Base-by-base conservation (phyloP, 2,888 invertebrate genomes). In the Limnephilus marmoratus region DNA sequence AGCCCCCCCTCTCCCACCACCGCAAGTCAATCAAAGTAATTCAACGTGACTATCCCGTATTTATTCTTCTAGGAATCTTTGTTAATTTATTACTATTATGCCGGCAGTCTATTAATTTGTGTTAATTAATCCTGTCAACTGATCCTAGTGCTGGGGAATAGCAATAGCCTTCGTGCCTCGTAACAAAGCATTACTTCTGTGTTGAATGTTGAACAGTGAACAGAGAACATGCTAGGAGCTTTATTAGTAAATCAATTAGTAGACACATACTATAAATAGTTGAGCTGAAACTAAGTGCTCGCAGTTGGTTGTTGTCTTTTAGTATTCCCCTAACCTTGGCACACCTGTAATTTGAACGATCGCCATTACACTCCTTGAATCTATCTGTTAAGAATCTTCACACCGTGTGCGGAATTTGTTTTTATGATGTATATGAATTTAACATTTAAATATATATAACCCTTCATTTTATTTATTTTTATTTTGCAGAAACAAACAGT, bases 241-340 rank as follows among this genome's bases (percentile, higher is more conserved):
- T 49, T 87, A 68, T 87, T 49, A 49, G 49, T 87, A 29, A 49
- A 87, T 31, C 87, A 87, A 87, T 87, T 87, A 87, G 87, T 87
- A 24, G 41, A 41, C 24, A 9, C 68, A 24, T 68, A 53, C 3
- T 13, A 53, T 49, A 15, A 31, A 29, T 87, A 3, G n/a, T 53
- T 15, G 53, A 53, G 31, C 68, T 68, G n/a, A 24, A 68, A 68
- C 68, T 68, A 53, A 49, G 49, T 29, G 53, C 68, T 68, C 9
- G 12, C 53, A 11, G 18, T 11, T n/a, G 53, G 31, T 68, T 49
- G 87, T 68, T 29, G 68, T 68, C 87, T 87, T 86, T 53, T 31
- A 31, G 68, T 34, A 87, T 53, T 87, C 53, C 53, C 3, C 87
- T 49, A 7, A 29, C 87, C 87, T 87, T 53, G 87, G 87, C 87